Evolutionary conservation across 1,140 invertebrate genomes (phyloP).

Genomic region (Archivesica marissinica): DNA sequence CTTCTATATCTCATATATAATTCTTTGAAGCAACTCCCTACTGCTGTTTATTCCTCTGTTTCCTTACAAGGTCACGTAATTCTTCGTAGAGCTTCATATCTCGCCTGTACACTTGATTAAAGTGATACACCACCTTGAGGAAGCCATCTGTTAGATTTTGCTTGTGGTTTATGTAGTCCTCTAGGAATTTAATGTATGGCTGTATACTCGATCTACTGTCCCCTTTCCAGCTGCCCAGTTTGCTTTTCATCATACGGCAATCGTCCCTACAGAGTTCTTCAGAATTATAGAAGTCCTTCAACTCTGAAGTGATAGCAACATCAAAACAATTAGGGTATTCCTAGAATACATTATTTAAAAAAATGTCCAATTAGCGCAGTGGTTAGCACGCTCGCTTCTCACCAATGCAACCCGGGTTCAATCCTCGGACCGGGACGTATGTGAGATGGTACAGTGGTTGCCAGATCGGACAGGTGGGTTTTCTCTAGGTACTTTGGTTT

Average conservation of each 20-base stretch:
- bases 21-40: no score
- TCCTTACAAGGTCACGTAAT: neutral
- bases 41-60: neutral
- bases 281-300: constrained; percentile 12
- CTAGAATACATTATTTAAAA: neutral
- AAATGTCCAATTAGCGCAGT: no score
- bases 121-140: constrained; percentile 34
- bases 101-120: constrained; percentile 6
- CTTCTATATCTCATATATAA: no score
- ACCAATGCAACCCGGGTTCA: no score
- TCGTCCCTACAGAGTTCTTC: neutral
- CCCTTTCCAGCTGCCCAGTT: neutral
- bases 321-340: neutral
- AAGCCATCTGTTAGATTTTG: constrained; percentile 30
- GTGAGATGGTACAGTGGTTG: no score
- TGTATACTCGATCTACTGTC: constrained; percentile 1
- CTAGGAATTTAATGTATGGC: constrained; percentile 25
- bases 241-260: constrained; percentile 17
- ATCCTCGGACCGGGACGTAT: no score
- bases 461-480: no score
- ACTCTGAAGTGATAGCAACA: neutral
- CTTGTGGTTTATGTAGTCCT: constrained; percentile 5
- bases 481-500: no score
- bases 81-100: neutral
- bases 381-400: no score